Conservation (phyloP, 2,797 vertebrate genomes). For the Sternarchorhynchus goeldii region DNA sequence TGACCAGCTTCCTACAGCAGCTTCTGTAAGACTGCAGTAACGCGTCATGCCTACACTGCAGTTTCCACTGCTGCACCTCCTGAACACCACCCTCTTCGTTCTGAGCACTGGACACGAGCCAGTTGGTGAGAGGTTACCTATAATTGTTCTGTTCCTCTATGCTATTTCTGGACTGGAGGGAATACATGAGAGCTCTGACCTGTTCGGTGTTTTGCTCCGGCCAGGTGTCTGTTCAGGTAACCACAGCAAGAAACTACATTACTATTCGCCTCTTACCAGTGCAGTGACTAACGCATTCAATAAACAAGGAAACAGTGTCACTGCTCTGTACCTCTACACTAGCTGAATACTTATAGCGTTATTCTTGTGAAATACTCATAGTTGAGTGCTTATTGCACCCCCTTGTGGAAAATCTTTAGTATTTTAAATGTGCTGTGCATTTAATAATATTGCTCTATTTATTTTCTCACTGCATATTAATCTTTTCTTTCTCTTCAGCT, state of each 20-base stretch:
- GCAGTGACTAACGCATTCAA: too few relatives aligned
- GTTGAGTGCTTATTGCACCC: too few relatives aligned
- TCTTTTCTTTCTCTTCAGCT: too few relatives aligned
- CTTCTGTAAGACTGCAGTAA: not conserved
- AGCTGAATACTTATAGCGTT: too few relatives aligned
- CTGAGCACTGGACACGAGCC: conserved; percentile 13
- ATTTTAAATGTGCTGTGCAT: too few relatives aligned
- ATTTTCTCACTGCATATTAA: too few relatives aligned
- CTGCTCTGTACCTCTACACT: too few relatives aligned
- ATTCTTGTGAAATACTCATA: too few relatives aligned
- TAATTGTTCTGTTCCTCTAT: conserved; percentile 33
- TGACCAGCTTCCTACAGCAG: not conserved
- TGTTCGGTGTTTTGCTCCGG: not conserved
- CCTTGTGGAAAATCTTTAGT: too few relatives aligned
- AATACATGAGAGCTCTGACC: conserved; percentile 39
- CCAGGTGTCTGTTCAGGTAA: not conserved
- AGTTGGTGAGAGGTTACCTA: conserved; percentile 24
- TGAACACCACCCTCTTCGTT: conserved; percentile 31
- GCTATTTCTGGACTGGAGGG: conserved; percentile 47
- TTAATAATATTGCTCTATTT: too few relatives aligned
- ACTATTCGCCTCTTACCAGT: not conserved
- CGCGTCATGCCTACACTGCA: conserved; percentile 25
- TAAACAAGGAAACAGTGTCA: too few relatives aligned
- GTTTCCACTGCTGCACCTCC: conserved; percentile 22
- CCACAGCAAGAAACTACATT: not conserved